Evolutionary conservation across 2,113 vertebrate genomes (phyloP).

Genomic region (Phasianus colchicus): DNA sequence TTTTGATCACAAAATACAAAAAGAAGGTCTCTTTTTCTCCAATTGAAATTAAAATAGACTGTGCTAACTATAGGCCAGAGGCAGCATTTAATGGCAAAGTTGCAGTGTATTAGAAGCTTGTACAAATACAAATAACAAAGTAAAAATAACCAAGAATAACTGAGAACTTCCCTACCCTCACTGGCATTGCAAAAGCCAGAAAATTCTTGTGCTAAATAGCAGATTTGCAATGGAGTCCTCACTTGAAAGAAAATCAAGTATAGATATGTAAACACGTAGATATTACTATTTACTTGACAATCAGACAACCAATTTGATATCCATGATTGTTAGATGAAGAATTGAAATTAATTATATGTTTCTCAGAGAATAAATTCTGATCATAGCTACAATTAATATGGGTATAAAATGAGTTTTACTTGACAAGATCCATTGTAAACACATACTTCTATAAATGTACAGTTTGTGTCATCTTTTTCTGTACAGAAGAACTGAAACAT

Average conservation of each 20-base stretch:
- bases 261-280: not conserved
- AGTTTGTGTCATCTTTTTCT: not conserved
- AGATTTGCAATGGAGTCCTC: not conserved
- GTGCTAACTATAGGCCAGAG: not conserved
- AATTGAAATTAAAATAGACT: constrained; percentile 32
- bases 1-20: constrained; percentile 64
- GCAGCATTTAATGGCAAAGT: constrained; percentile 1
- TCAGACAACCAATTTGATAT: not conserved
- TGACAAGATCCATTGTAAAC: not conserved
- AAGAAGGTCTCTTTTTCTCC: constrained; percentile 31
- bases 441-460: not conserved
- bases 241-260: not conserved
- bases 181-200: not conserved
- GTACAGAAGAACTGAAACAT: not conserved
- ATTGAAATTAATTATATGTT: not conserved
- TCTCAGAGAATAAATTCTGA: not conserved
- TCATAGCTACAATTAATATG: not conserved
- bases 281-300: not conserved
- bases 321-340: not conserved
- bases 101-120: not conserved
- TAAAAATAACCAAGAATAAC: not conserved
- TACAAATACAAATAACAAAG: not conserved
- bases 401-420: not conserved
- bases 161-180: not conserved
- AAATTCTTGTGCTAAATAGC: not conserved